Base-by-base conservation (phyloP, 2,797 vertebrate genomes). In the Danio albolineatus region DNA sequence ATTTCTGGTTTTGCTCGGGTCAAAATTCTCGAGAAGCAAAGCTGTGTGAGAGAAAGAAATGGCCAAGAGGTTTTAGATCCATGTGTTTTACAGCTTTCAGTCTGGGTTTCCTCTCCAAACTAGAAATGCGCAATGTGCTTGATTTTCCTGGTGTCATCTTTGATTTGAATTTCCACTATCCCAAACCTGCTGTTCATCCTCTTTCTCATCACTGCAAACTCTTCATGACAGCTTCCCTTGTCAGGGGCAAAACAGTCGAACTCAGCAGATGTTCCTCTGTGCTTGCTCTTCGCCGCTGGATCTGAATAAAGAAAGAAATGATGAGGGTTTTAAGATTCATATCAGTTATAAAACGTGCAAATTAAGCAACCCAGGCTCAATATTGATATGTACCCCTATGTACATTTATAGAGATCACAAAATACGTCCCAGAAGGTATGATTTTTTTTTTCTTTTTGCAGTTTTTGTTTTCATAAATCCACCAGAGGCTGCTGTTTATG, bases 241-340 rank as follows among this genome's bases (percentile, higher is more conserved):
- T 81, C 84, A 62, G 75, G 70, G 80, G 49, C 36, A 57, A 78
- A 81, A 66, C 62, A 57, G 81, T 79, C 82, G 70, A 82, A 80
- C 67, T 48, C 73, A 80, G 57, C 87, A 90, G 85, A 89, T 87
- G 86, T 87, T 87, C 36, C 83, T 7, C 56, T 21, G 71, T 79
- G 7, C 21, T 38, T 61, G 51, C 46, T 65, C 28, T 28, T 28
- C 28, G 69, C 66, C 79, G 7, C 44, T 81, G 73, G 69, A 87
- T 85, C 76, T 84, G 70, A 84, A 85, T 85, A 85, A 65, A 54
- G 75, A 69, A 54, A 36, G 61, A 69, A 74, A 61, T 77, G 62
- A 86, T 79, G 60, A 80, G 82, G 78, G 78, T 76, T 49, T 82
- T 64, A 69, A 75, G 44, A 80, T 78, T 17, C 16, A 53, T 69